Evolutionary conservation across 1,140 invertebrate species (phyloP).

Genomic region (Atta texana): DNA sequence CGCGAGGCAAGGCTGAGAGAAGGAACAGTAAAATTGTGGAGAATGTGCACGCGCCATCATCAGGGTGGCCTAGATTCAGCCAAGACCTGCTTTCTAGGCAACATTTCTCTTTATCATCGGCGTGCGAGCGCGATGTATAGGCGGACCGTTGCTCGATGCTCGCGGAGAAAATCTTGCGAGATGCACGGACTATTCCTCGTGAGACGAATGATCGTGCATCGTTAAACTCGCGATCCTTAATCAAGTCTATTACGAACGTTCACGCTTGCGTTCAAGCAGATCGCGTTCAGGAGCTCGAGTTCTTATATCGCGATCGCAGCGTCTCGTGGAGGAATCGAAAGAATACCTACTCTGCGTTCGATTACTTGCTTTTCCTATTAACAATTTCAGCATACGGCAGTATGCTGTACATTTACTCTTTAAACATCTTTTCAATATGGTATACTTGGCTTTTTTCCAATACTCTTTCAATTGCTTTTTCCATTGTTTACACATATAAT

Average conservation of each 20-base stretch:
- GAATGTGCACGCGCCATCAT: slow-evolving; percentile 84
- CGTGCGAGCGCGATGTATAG: slow-evolving; percentile 76
- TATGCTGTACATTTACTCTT: no score
- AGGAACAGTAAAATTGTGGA: slow-evolving; percentile 85
- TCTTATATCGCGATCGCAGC: neutral
- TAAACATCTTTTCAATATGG: no score
- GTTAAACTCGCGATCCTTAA: slow-evolving; percentile 30
- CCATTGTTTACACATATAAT: no score
- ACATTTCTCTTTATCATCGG: slow-evolving; percentile 86
- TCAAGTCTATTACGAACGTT: slow-evolving; percentile 1
- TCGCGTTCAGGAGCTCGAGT: neutral
- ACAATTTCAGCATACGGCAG: neutral
- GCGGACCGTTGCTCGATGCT: slow-evolving; percentile 77
- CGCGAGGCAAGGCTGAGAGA: slow-evolving; percentile 78
- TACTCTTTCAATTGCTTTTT: no score
- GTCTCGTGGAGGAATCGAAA: neutral
- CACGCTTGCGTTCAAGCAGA: neutral
- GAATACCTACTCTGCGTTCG: no score
- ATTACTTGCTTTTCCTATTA: neutral
- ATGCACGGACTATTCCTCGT: slow-evolving; percentile 38
- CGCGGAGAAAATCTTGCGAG: slow-evolving; percentile 77
- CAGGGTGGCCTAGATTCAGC: slow-evolving; percentile 85
- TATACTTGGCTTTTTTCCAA: no score
- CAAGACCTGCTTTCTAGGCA: slow-evolving; percentile 87
- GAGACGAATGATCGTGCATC: slow-evolving; percentile 29